A percentile compares a stretch with the other conserved stretches of the same genome.
These are phyloP conservation scores for Apeltes quadracus DNA, from an alignment of 2,113 vertebrate genomes.

Conservation along the genomic window DNA sequence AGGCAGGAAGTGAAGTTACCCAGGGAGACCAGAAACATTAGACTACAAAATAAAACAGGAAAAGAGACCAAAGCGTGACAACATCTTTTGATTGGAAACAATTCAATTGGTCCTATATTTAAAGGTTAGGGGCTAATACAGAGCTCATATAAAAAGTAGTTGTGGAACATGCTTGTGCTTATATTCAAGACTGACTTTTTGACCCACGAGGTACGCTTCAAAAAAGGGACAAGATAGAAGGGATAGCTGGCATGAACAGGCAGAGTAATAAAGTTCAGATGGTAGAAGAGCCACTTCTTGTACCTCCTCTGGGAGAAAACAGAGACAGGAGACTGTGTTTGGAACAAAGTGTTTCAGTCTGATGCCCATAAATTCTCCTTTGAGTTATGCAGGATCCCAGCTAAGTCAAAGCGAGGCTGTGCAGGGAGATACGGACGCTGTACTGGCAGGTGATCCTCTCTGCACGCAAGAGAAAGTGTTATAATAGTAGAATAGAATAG, in stretches of 20 bases:
- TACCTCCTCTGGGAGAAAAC: constrained; percentile 39
- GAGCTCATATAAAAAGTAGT: constrained; percentile 4
- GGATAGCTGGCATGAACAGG: constrained; percentile 42
- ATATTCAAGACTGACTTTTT: constrained; percentile 31
- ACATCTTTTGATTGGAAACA: constrained; percentile 1
- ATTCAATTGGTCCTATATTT: neutral
- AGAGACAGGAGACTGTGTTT: constrained; percentile 34
- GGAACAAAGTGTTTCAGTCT: constrained; percentile 58
- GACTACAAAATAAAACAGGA: too few relatives aligned
- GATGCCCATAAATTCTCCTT: constrained; percentile 49
- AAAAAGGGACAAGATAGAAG: constrained; percentile 48
- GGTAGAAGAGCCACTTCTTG: constrained; percentile 23
- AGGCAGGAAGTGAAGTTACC: too few relatives aligned
- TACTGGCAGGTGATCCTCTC: constrained; percentile 30
- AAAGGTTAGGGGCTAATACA: neutral
- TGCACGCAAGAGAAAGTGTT: constrained; percentile 5
- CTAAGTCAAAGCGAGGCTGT: constrained; percentile 20
- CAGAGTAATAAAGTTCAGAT: constrained; percentile 66
- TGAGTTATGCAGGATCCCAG: constrained; percentile 40
- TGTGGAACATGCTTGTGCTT: constrained; percentile 9
- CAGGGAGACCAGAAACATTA: too few relatives aligned
- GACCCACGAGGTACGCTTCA: constrained; percentile 34
- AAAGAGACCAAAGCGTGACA: neutral
- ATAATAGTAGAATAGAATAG: too few relatives aligned
- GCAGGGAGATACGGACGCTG: constrained; percentile 27